phyloP scores from a whole-genome alignment of 2,888 invertebrate species.

The Erebia aethiops region DNA sequence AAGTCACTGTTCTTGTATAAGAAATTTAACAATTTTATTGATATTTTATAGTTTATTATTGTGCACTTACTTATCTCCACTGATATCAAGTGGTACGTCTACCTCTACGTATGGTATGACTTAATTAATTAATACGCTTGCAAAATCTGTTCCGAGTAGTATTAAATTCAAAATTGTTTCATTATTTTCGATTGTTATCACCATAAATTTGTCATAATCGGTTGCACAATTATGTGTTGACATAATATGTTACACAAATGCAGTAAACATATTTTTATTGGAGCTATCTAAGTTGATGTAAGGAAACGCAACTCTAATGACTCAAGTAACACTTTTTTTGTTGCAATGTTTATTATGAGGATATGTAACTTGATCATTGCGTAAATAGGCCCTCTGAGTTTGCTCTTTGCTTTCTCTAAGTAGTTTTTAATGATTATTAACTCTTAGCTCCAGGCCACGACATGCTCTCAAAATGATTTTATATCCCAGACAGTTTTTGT shows the following conservation, averaged over 20 bases:
- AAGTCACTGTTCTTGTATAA: too few species aligned
- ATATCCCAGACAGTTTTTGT: neutral
- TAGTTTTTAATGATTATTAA: constrained; percentile 17
- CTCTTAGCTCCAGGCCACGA: neutral
- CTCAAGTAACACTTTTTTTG: constrained; percentile 26
- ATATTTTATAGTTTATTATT: neutral
- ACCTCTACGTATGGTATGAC: neutral
- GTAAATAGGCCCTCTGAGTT: constrained; percentile 19
- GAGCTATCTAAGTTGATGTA: constrained; percentile 33
- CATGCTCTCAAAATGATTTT: neutral
- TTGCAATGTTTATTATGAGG: constrained; percentile 21
- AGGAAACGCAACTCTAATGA: constrained; percentile 34
- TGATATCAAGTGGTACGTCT: neutral
- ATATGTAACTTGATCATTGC: constrained; percentile 14
- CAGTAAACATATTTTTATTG: constrained; percentile 41
- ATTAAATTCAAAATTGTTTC: constrained; percentile 22
- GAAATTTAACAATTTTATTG: too few species aligned
- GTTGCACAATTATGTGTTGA: constrained; percentile 45
- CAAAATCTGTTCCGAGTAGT: constrained; percentile 23
- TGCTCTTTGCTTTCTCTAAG: constrained; percentile 15
- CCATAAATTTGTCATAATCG: constrained; percentile 30
- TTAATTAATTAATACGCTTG: constrained; percentile 35
- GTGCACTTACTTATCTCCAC: neutral
- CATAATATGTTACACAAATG: constrained; percentile 40
- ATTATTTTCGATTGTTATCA: constrained; percentile 28